Evolutionary conservation across 64 coral and sea anemone species (phyloP), one percentile per base, ranked within the genome.

Genomic region (Montipora capricornis): DNA sequence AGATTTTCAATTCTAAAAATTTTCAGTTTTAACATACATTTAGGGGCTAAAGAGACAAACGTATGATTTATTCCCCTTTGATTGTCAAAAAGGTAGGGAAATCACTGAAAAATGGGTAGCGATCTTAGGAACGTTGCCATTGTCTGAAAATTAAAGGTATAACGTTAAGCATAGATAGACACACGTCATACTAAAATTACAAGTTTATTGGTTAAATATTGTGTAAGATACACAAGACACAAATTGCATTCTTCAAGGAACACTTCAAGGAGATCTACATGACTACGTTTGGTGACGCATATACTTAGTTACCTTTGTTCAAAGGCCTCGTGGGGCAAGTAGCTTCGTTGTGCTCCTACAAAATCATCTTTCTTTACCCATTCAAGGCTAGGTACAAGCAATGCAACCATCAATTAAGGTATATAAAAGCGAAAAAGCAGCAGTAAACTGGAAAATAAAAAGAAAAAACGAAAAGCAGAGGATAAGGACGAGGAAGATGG

Each of bases 281-380:
- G 67, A 69, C 67, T 69, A 69, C 66, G 3, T 69, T 69, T 69
- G 19, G 66, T 69, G 66, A 69, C 66, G 66, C 66, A 69, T 69
- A 69, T 69, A 69, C 66, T 69, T 69, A 69, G 51, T 53, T 53
- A 53, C 51, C 51, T 53, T 53, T 53, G 51, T 53, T 53, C 51
- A 53, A 53, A 53, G 66, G 66, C 66, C 66, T 69, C 12, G 66
- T 69, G 66, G 66, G 66, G 24, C 24, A 24, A 24, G 24, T 24
- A 24, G 24, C 24, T 24, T 24, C 24, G 24, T 24, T 24, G 24
- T 69, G 66, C 66, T 69, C 66, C 66, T 69, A 69, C 66, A 69
- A 69, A 69, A 69, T 69, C 66, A 69, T 69, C 66, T 69, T 69
- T 69, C 66, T 69, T 69, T 69, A 69, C 66, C 66, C 66, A 69